Conservation (phyloP, 2,888 invertebrate species). For the Lasioglossum calceatum region DNA sequence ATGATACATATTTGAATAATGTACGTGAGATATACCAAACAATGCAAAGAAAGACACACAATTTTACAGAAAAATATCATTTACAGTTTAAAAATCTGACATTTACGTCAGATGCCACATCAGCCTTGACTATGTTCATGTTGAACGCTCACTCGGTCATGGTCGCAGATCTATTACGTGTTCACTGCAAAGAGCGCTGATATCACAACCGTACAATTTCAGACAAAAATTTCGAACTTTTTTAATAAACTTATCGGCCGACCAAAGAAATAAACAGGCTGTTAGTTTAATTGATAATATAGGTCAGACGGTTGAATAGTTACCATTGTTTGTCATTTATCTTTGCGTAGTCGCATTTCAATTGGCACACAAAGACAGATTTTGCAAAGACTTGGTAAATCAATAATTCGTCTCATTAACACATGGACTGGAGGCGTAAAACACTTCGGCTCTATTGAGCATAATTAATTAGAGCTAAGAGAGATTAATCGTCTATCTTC, state of each 20-base stretch:
- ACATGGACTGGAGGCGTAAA: background rate
- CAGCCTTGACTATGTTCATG: conserved; percentile 70
- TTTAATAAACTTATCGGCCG: background rate
- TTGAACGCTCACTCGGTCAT: conserved; percentile 74
- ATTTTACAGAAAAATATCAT: background rate
- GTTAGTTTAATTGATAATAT: background rate
- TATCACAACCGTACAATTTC: conserved; percentile 21
- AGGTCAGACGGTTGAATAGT: background rate
- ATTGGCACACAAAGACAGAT: background rate
- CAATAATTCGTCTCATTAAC: background rate
- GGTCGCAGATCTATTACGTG: conserved; percentile 69
- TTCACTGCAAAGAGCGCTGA: conserved; percentile 45
- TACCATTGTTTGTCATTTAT: background rate
- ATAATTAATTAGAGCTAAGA: background rate
- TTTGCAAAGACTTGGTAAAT: background rate
- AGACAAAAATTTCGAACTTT: background rate
- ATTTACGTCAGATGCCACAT: conserved; percentile 65
- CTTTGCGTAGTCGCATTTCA: background rate
- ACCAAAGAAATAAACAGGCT: background rate
- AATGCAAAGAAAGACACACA: background rate
- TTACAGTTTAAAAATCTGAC: conserved; percentile 15
- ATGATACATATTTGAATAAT: background rate
- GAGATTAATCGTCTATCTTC: background rate
- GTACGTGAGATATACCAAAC: background rate
- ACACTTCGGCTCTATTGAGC: background rate